Evolutionary conservation across 2,113 vertebrate species (phyloP).

Genomic region (Tautogolabrus adspersus): DNA sequence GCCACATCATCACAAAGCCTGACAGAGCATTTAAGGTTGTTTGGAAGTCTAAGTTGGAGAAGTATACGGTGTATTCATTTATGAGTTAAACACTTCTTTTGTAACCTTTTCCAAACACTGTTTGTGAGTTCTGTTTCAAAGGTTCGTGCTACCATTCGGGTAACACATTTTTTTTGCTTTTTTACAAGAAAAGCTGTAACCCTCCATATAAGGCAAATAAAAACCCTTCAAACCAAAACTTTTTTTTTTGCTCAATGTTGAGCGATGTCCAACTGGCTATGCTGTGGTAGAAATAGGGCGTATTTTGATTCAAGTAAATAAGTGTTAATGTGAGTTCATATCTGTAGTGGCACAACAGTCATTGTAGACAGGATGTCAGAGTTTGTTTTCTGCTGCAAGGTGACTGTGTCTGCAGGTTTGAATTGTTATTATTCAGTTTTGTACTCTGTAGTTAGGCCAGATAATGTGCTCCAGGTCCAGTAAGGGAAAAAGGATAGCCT

Average conservation of each 20-base stretch:
- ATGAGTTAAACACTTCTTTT: background rate
- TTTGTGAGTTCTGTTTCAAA: background rate
- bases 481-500: conserved; percentile 86
- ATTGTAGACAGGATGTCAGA: conserved; percentile 37
- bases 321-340: conserved; percentile 13
- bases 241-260: background rate
- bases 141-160: background rate
- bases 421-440: background rate
- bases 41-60: background rate
- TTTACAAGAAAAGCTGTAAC: background rate
- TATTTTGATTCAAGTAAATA: conserved; percentile 26
- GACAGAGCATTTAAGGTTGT: background rate
- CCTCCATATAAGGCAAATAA: background rate
- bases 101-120: background rate
- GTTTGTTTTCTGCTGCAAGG: conserved; percentile 40
- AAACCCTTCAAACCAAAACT: background rate
- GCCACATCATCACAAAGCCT: background rate
- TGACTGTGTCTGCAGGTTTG: conserved; percentile 7
- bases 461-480: conserved; percentile 76
- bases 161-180: too few species aligned
- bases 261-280: background rate
- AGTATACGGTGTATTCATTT: too few species aligned
- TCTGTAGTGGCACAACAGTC: conserved; percentile 9
- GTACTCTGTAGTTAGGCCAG: background rate
- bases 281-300: background rate